These are phyloP conservation scores for Falco cherrug DNA, from an alignment of 2,797 vertebrate genomes.

Conservation along the genomic window DNA sequence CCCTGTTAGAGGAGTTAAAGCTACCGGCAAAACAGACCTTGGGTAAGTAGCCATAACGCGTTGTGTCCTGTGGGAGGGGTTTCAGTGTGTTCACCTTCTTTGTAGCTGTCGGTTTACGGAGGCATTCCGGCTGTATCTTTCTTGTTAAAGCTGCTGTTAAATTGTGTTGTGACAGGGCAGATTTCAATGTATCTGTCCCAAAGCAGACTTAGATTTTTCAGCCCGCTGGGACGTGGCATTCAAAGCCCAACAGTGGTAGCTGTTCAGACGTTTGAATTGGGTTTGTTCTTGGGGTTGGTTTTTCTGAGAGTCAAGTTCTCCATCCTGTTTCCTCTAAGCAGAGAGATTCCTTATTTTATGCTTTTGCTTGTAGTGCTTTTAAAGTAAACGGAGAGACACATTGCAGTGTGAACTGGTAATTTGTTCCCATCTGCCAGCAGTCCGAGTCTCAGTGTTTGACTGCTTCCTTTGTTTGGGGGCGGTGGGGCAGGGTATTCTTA, in stretches of 20 bases:
- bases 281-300: not conserved
- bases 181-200: no score
- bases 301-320: not conserved
- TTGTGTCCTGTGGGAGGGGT: no score
- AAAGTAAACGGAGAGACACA: not conserved
- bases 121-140: no score
- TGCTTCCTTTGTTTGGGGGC: not conserved
- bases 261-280: no score
- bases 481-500: no score
- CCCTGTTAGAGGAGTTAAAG: constrained; percentile 85
- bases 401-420: not conserved
- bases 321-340: not conserved
- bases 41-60: constrained; percentile 78
- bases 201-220: no score
- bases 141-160: no score
- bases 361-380: not conserved
- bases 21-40: constrained; percentile 85
- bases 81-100: no score
- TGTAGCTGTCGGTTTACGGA: no score
- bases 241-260: no score
- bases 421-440: not conserved
- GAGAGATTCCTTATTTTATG: not conserved
- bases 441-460: not conserved
- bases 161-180: no score
- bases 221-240: no score